A percentile compares a stretch with the other conserved stretches of the same genome.
Conservation (phyloP, 2,888 invertebrate genomes). For the Autographa gamma region DNA sequence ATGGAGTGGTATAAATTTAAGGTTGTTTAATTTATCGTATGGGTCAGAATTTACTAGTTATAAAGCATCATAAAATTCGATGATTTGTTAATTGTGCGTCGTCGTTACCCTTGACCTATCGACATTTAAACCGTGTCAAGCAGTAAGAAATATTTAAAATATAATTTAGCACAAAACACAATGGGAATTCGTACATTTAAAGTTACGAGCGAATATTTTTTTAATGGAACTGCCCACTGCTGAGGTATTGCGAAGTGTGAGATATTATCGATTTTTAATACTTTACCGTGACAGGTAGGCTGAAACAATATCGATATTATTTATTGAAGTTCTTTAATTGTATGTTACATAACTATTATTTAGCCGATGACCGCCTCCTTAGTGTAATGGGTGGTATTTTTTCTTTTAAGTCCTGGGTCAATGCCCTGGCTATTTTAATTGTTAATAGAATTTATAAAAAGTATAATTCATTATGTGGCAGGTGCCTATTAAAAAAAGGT, state of each 20-base stretch:
- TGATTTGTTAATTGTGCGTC: background rate
- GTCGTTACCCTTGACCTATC: background rate
- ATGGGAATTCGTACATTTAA: conserved; percentile 5
- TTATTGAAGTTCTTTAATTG: conserved; percentile 13
- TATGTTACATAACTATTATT: background rate
- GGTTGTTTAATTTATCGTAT: conserved; percentile 2
- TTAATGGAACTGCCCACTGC: conserved; percentile 3
- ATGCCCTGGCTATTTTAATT: background rate
- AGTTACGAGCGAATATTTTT: conserved; percentile 9
- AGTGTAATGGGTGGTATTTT: background rate
- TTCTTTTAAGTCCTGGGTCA: background rate
- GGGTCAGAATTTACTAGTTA: background rate
- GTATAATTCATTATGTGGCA: too few species aligned
- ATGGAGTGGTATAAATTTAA: background rate
- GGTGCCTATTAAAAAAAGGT: too few species aligned
- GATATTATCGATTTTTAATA: conserved; percentile 19
- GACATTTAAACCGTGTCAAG: conserved; percentile 9
- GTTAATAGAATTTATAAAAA: background rate
- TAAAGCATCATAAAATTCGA: background rate
- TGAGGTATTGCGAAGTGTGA: conserved; percentile 1
- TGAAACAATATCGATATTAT: conserved; percentile 9
- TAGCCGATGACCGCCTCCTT: background rate
- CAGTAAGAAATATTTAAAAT: background rate
- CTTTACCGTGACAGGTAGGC: conserved; percentile 27
- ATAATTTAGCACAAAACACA: background rate